These are phyloP conservation scores for Lordiphosa mommai DNA, from an alignment of 1,140 invertebrate species.

Conservation along the genomic window DNA sequence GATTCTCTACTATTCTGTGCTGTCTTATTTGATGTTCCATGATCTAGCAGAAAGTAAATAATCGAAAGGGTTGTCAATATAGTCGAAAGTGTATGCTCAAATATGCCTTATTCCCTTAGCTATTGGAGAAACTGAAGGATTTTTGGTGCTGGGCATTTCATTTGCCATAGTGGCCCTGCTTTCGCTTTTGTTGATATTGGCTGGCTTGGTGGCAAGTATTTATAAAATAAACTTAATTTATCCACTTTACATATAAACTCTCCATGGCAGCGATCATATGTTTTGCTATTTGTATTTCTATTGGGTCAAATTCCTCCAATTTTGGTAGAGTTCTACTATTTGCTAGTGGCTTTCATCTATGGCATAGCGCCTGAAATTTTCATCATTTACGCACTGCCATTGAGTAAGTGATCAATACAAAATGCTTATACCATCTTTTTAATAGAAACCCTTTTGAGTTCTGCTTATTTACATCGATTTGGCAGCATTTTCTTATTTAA, in stretches of 20 bases:
- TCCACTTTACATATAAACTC: not conserved
- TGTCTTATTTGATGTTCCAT: constrained; percentile 2
- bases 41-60: not conserved
- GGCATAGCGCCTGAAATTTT: not conserved
- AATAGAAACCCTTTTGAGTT: not conserved
- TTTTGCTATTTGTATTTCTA: constrained; percentile 3
- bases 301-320: constrained; percentile 1
- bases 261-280: not conserved
- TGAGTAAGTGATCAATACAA: constrained; percentile 8
- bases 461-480: constrained; percentile 21
- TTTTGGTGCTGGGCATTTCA: constrained; percentile 6
- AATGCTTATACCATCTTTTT: no score
- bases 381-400: constrained; percentile 7
- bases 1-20: not conserved
- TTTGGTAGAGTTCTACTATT: constrained; percentile 1
- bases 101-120: not conserved
- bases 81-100: not conserved
- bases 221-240: not conserved
- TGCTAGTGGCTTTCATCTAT: constrained; percentile 7
- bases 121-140: not conserved
- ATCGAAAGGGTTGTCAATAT: no score
- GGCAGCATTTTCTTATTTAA: not conserved
- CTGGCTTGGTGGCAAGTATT: constrained; percentile 1
- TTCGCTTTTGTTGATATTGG: not conserved
- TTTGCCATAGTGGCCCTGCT: not conserved